Evolutionary conservation across 2,888 invertebrate genomes (phyloP), one percentile per base, ranked within the genome.

Genomic region (Pterostichus niger): DNA sequence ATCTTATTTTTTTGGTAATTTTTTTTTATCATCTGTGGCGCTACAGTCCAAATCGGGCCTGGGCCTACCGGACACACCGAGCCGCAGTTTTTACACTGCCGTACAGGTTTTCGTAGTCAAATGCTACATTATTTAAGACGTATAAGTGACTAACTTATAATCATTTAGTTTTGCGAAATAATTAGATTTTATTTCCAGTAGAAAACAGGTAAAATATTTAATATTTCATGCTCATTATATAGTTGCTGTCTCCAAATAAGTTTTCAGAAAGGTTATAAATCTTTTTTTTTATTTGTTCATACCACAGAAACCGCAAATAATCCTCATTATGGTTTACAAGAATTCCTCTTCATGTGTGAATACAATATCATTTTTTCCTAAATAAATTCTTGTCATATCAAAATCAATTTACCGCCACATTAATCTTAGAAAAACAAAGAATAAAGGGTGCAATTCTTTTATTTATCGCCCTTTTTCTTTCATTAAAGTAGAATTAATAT

Each of bases 391-490:
- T 56, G 54, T 54, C 35, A 33, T 76, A 71, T 75, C 52, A 52
- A 73, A 54, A 81, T 81, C 35, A 49, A 64, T 79, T 79, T 52
- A 49, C 46, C 56, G n/a, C 6, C 71, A 7, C 73, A 82, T 82
- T 56, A 59, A 82, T 82, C 73, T 46, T n/a, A 77, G 75, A 75
- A 33, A 82, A 82, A 61, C 73, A 82, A 82, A 59, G 75, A 82
- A 71, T 71, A 71, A 71, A 71, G 68, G 71, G 73, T 49, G 40
- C 40, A 35, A 71, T 82, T 81, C 71, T 56, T 75, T 82, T 82
- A 75, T 75, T 75, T 56, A 75, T 75, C 82, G 33, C 75, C 75
- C 44, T 75, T 75, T 75, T 77, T 77, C 40, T 77, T 75, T 44
- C 49, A 82, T 59, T 82, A 59, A 75, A 46, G 75, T 49, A 35